Percentiles rank a stretch among this genome's conserved stretches.
phyloP scores from a whole-genome alignment of 1,140 invertebrate genomes.

The Drosophila athabasca region DNA sequence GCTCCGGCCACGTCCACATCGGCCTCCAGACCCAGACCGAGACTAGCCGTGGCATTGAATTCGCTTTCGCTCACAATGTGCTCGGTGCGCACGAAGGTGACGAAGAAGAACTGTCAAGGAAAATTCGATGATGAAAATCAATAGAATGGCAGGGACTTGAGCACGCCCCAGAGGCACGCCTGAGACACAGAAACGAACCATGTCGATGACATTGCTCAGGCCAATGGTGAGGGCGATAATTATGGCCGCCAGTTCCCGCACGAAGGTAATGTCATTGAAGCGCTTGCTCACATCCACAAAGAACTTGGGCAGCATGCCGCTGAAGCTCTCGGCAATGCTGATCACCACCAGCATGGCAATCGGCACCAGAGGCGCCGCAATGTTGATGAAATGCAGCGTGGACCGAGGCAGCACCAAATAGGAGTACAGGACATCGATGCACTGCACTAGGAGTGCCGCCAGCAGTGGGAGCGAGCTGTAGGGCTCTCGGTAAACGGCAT shows the following conservation, averaged over 20 bases:
- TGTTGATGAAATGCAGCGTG: constrained; percentile 82
- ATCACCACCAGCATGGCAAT: constrained; percentile 84
- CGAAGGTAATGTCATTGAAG: constrained; percentile 85
- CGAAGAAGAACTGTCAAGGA: constrained; percentile 70
- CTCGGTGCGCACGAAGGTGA: constrained; percentile 75
- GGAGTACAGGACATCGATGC: constrained; percentile 86
- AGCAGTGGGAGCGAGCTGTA: constrained; percentile 87
- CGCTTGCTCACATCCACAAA: constrained; percentile 84
- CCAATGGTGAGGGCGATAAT: constrained; percentile 86
- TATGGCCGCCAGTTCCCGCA: constrained; percentile 85
- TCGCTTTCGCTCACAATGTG: constrained; percentile 78
- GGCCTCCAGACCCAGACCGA: constrained; percentile 13
- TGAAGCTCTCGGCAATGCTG: constrained; percentile 85
- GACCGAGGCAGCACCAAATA: constrained; percentile 85
- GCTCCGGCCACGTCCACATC: constrained; percentile 28
- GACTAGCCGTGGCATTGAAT: constrained; percentile 67
- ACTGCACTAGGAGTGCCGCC: constrained; percentile 86
- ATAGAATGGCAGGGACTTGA: constrained; percentile 31
- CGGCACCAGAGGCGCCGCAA: constrained; percentile 84
- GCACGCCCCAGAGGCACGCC: constrained; percentile 2
- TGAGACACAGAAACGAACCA: constrained; percentile 83
- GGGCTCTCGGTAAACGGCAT: constrained; percentile 87
- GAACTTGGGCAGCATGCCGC: constrained; percentile 83
- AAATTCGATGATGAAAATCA: constrained; percentile 21
- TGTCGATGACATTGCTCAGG: constrained; percentile 85